Evolutionary conservation across 2,797 vertebrate species (phyloP).

Genomic region (Mormyrus proboscirostris): DNA sequence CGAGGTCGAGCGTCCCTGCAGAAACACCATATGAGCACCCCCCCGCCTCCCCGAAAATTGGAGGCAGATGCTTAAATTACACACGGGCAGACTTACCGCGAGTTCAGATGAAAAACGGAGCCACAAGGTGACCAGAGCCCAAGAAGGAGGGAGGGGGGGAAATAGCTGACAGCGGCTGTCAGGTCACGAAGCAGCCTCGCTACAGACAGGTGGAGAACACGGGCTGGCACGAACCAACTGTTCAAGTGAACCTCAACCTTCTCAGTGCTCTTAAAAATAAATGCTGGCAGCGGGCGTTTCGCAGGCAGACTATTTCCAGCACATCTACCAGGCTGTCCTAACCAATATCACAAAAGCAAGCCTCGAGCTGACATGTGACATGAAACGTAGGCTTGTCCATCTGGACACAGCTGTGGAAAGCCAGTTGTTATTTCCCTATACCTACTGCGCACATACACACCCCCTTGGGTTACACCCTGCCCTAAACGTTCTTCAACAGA

Average conservation of each 20-base stretch:
- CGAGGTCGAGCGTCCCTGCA: not conserved
- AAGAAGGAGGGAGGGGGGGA: not conserved
- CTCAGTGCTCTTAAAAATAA: conserved; percentile 57
- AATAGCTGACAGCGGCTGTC: not conserved
- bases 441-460: not conserved
- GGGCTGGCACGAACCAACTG: conserved; percentile 38
- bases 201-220: conserved; percentile 3
- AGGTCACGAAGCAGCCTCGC: not conserved
- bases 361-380: conserved; percentile 24
- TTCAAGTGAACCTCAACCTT: conserved; percentile 54
- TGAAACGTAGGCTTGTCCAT: conserved; percentile 3
- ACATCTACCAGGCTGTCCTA: conserved; percentile 24
- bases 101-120: not conserved
- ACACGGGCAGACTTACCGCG: not conserved
- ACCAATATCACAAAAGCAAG: conserved; percentile 11
- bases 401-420: not conserved
- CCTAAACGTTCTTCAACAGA: not conserved
- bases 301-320: conserved; percentile 51
- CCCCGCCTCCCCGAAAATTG: not conserved
- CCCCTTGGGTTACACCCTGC: not conserved
- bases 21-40: not conserved
- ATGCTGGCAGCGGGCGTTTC: conserved; percentile 34
- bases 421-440: not conserved
- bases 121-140: not conserved
- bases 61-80: not conserved